Evolutionary conservation across 37 sponge, comb jelly and placozoan genomes (phyloP).

Genomic region (Cladorhizidae sp.): DNA sequence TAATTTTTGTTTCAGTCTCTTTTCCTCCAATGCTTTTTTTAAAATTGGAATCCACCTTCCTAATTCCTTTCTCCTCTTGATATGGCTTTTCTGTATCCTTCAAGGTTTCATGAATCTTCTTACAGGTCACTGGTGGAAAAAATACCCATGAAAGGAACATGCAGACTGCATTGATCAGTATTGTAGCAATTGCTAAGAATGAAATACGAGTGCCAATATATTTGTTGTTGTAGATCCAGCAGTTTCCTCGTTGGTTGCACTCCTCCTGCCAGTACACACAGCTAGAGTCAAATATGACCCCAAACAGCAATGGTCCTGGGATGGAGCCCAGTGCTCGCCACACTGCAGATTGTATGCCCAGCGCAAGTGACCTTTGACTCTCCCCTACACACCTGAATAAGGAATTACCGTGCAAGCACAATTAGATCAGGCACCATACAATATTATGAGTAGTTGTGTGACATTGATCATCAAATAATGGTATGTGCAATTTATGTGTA

Average conservation of each 20-base stretch:
- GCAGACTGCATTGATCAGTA: neutral
- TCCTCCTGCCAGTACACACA: constrained; percentile 61
- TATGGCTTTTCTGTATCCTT: too few relatives aligned
- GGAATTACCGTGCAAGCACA: neutral
- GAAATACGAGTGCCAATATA: constrained; percentile 21
- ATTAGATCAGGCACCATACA: too few relatives aligned
- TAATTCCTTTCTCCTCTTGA: too few relatives aligned
- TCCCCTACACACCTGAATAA: constrained; percentile 64
- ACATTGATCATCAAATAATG: too few relatives aligned
- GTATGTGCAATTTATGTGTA: too few relatives aligned
- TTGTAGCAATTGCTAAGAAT: neutral
- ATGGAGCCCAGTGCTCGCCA: constrained; percentile 62
- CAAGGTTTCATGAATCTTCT: too few relatives aligned
- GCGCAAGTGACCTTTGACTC: constrained; percentile 64
- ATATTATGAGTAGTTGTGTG: too few relatives aligned
- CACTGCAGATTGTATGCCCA: constrained; percentile 65
- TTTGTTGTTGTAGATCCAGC: constrained; percentile 72
- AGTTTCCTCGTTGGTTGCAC: constrained; percentile 61
- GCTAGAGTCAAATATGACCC: constrained; percentile 64
- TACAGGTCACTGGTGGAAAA: constrained; percentile 8
- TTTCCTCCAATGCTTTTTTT: too few relatives aligned
- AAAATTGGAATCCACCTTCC: too few relatives aligned
- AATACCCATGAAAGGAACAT: constrained; percentile 26
- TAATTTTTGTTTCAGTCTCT: too few relatives aligned
- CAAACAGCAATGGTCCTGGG: constrained; percentile 76